Base-by-base conservation (phyloP, 2,113 vertebrate species). In the Megatriorchis doriae region DNA sequence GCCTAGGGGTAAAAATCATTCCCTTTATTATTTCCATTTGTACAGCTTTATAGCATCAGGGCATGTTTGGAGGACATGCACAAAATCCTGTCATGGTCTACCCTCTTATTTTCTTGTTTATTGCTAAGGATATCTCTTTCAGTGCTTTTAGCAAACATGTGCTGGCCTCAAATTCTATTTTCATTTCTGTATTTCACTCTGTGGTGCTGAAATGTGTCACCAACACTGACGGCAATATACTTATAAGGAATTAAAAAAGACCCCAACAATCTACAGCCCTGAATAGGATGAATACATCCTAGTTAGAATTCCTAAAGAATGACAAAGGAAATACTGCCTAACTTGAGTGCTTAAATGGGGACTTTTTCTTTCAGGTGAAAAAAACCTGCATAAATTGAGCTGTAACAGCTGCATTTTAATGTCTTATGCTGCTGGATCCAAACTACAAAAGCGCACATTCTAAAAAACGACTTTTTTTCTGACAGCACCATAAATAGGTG, bases 121-220 rank as follows among this genome's bases (percentile, higher is more conserved):
- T 59, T 95, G 67, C 73, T 81, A 79, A 81, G 55, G 58, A 81
- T 36, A 77, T 53, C 42, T 91, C 29, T 68, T 74, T 63, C 65
- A 61, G 55, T 71, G 84, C 88, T 90, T 97, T 94, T 25, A 84
- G 89, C n/a, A 96, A 95, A 92, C 20, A 77, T 13, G 25, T 38
- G 34, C 63, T 92, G 87, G 70, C 81, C 58, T 86, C 88, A 93
- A 94, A 94, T 75, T 88, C 81, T 58, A 31, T 94, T 96, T 93
- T 85, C 32, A 66, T 95, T 95, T 91, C 59, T 91, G 56, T 91
- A 95, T 97, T 97, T 97, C 94, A 94, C 55, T 96, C 81, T 21
- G 18, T 79, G 73, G 66, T 90, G 84, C 86, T 62, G 81, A 92
- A 84, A 93, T 6, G 93, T 40, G 32, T 86, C 90, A 96, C 34